Evolutionary conservation across 2,888 invertebrate genomes (phyloP).

Genomic region (Dolichomitus sp.): DNA sequence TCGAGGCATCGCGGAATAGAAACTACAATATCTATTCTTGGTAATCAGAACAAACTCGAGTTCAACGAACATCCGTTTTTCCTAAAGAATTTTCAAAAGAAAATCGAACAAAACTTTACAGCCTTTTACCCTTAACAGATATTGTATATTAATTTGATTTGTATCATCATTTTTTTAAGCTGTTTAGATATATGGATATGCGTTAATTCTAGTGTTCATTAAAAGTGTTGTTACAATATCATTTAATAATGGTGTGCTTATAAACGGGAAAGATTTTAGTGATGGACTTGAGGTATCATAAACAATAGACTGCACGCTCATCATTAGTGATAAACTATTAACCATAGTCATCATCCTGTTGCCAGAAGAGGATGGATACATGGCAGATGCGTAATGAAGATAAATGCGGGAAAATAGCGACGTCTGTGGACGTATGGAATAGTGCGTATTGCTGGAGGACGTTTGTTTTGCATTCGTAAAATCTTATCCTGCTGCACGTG

Average conservation of each 20-base stretch:
- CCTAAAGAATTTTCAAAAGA: background rate
- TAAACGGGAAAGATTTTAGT: constrained; percentile 6
- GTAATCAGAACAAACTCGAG: constrained; percentile 6
- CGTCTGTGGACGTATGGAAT: constrained; percentile 27
- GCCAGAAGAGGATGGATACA: constrained; percentile 30
- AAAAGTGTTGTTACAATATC: background rate
- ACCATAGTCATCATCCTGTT: constrained; percentile 55
- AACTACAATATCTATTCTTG: constrained; percentile 24
- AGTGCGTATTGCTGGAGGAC: constrained; percentile 45
- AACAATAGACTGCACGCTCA: constrained; percentile 43
- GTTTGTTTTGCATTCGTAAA: constrained; percentile 57
- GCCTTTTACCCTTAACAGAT: background rate
- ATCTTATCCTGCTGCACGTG: constrained; percentile 34
- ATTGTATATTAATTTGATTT: background rate
- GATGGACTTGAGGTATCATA: constrained; percentile 17
- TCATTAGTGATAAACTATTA: constrained; percentile 59
- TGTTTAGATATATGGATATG: background rate
- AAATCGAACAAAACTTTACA: background rate
- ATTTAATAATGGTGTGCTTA: background rate
- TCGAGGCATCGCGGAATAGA: constrained; percentile 21
- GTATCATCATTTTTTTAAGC: background rate
- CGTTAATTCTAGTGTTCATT: background rate
- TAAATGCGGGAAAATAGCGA: constrained; percentile 61
- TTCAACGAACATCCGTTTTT: constrained; percentile 15
- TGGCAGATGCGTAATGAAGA: constrained; percentile 55